phyloP scores from a whole-genome alignment of 2,797 vertebrate genomes.

The Gymnoscopelus microlampas region DNA sequence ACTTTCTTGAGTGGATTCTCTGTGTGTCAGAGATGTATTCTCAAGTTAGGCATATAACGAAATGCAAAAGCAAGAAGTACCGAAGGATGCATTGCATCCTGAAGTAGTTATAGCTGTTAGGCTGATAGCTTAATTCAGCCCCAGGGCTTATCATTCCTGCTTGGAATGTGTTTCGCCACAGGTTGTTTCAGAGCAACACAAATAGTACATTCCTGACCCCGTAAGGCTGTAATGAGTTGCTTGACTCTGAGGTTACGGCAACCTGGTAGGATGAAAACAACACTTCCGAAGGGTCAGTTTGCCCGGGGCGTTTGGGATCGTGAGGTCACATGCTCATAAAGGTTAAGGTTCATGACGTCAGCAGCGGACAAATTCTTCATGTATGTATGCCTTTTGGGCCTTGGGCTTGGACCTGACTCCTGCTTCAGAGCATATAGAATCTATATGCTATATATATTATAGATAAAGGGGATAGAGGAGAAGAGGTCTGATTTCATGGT shows the following conservation, averaged over 20 bases:
- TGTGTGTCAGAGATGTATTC: background rate
- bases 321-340: constrained; percentile 24
- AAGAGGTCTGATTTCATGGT: background rate
- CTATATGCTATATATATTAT: no score
- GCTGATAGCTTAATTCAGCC: background rate
- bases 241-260: constrained; percentile 21
- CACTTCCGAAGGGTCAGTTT: constrained; percentile 12
- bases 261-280: constrained; percentile 10
- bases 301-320: constrained; percentile 7
- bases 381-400: background rate
- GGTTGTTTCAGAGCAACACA: constrained; percentile 21
- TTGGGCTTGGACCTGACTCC: background rate
- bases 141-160: background rate
- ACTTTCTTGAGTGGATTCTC: constrained; percentile 18
- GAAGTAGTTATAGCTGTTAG: background rate
- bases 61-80: background rate
- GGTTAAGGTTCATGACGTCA: constrained; percentile 28
- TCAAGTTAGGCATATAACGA: constrained; percentile 20
- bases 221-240: background rate
- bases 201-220: constrained; percentile 24
- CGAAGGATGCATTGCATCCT: background rate
- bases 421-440: no score
- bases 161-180: constrained; percentile 6
- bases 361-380: constrained; percentile 2
- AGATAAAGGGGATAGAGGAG: background rate